phyloP scores from a whole-genome alignment of 2,888 invertebrate species.

The Leucania comma region DNA sequence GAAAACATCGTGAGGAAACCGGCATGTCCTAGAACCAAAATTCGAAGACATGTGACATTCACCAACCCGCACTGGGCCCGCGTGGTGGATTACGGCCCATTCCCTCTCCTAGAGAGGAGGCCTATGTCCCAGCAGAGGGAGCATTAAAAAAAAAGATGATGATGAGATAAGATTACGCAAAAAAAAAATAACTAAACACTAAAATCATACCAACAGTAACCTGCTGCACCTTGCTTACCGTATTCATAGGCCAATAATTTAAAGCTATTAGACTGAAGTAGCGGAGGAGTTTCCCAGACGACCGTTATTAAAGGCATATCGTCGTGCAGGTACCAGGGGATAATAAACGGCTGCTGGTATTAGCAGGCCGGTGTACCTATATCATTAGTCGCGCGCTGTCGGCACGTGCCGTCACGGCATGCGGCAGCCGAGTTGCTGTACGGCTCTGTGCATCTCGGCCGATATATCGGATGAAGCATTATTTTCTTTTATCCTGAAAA shows the following conservation, averaged over 20 bases:
- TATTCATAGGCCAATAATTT: conserved; percentile 61
- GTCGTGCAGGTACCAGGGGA: conserved; percentile 60
- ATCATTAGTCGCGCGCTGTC: conserved; percentile 74
- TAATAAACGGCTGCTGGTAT: conserved; percentile 75
- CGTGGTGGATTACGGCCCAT: no score
- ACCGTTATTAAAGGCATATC: conserved; percentile 71
- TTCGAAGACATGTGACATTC: no score
- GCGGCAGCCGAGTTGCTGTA: conserved; percentile 61
- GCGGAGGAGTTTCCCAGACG: conserved; percentile 65
- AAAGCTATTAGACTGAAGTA: conserved; percentile 61
- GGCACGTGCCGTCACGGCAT: conserved; percentile 76
- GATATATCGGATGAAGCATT: not conserved
- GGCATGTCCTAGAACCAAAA: no score
- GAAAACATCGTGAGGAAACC: no score
- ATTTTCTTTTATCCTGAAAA: not conserved
- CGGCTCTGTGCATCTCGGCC: conserved; percentile 13
- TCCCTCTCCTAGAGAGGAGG: no score
- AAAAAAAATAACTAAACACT: conserved; percentile 8
- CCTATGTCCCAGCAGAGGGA: no score
- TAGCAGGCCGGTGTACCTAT: conserved; percentile 66
- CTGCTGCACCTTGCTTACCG: conserved; percentile 40
- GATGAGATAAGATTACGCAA: not conserved
- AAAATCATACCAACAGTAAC: conserved; percentile 27
- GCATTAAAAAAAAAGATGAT: no score
- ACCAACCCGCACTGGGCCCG: no score